Percentiles rank a stretch among this genome's conserved stretches.
Evolutionary conservation across 2,113 vertebrate genomes (phyloP).

Genomic region (Hippoglossus stenolepis): DNA sequence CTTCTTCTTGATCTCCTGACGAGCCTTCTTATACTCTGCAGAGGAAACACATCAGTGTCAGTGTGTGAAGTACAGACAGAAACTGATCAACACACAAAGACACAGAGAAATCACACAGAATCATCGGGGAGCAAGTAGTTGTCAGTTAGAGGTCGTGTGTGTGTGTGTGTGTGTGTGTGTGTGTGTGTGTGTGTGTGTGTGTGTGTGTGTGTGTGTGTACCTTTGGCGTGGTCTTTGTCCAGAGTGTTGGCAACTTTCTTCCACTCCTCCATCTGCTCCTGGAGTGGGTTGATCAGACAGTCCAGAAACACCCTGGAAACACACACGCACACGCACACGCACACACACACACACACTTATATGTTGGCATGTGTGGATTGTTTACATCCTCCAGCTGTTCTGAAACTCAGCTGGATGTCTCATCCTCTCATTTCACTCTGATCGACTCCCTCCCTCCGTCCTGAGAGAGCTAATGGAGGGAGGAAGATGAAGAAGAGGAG

Average conservation of each 20-base stretch:
- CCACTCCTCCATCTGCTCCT: conserved; percentile 97
- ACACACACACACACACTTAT: not conserved
- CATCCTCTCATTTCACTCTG: not conserved
- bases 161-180: too few relatives aligned
- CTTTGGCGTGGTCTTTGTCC: conserved; percentile 96
- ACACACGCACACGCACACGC: conserved; percentile 22
- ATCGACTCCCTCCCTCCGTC: too few relatives aligned
- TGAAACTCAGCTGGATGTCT: too few relatives aligned
- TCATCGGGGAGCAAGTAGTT: too few relatives aligned
- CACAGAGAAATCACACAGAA: too few relatives aligned
- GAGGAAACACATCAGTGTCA: conserved; percentile 9
- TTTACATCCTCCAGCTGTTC: not conserved
- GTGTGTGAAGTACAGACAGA: too few relatives aligned
- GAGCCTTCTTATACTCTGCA: conserved; percentile 91
- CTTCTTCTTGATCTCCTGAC: conserved; percentile 94
- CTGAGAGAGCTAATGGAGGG: not conserved
- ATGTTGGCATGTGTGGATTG: not conserved
- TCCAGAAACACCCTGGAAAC: conserved; percentile 89
- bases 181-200: too few relatives aligned
- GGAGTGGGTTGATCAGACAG: conserved; percentile 94
- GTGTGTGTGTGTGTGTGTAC: conserved; percentile 51
- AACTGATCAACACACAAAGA: too few relatives aligned
- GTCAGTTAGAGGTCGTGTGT: not conserved
- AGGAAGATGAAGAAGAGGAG: not conserved
- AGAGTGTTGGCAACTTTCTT: conserved; percentile 91